Conservation (phyloP, 2,888 invertebrate species). For the Ischnura elegans region DNA sequence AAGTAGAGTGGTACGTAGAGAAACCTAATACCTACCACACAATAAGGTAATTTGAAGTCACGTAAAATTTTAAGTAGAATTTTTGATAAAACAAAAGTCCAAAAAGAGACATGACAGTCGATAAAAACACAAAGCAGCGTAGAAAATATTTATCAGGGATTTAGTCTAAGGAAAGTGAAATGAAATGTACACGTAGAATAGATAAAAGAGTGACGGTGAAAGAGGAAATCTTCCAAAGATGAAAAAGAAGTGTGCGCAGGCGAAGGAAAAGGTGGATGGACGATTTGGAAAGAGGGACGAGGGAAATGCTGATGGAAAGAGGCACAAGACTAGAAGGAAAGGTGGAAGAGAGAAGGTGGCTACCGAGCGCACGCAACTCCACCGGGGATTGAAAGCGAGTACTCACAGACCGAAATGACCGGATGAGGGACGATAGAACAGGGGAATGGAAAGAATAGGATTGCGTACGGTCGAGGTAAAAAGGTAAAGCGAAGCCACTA, state of each 20-base stretch:
- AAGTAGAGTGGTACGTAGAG: too few species aligned
- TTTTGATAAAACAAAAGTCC: too few species aligned
- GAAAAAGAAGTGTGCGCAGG: slow-evolving; percentile 38
- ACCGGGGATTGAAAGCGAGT: not conserved
- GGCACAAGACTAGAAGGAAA: slow-evolving; percentile 7
- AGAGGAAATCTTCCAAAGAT: not conserved
- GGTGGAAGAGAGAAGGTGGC: not conserved
- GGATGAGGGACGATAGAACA: not conserved
- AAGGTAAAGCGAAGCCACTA: slow-evolving; percentile 3
- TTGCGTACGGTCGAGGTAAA: not conserved
- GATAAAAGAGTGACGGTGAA: not conserved
- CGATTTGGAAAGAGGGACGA: too few species aligned
- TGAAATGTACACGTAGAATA: too few species aligned
- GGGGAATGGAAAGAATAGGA: not conserved
- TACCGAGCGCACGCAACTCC: slow-evolving; percentile 32
- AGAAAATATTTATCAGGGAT: too few species aligned
- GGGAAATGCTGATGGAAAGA: not conserved
- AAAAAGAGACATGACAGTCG: too few species aligned
- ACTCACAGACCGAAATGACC: too few species aligned
- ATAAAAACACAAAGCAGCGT: too few species aligned
- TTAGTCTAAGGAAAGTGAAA: too few species aligned
- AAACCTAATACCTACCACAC: too few species aligned
- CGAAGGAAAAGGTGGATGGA: slow-evolving; percentile 14
- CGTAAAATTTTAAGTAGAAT: too few species aligned
- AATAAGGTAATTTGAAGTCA: too few species aligned